Evolutionary conservation across 2,113 vertebrate genomes (phyloP).

Genomic region (Triplophysa siluroides): DNA sequence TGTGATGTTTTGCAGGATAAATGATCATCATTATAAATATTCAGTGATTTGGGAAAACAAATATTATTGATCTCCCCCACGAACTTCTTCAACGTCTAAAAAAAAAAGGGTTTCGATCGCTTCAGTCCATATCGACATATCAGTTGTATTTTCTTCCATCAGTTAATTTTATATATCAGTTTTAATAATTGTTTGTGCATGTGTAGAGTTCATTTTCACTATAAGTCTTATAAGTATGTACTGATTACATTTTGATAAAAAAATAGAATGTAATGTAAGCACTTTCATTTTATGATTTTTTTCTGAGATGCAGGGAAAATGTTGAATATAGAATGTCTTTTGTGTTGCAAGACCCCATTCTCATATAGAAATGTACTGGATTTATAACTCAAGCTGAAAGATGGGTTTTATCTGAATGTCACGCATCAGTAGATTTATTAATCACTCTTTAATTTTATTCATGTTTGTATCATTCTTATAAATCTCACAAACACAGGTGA

Average conservation of each 20-base stretch:
- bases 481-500: no score
- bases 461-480: no score
- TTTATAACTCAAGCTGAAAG: no score
- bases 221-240: slow-evolving; percentile 1
- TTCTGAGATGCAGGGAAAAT: not conserved
- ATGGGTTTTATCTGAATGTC: not conserved
- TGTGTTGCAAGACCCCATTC: no score
- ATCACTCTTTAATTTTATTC: no score
- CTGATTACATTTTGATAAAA: not conserved
- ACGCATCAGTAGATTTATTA: not conserved
- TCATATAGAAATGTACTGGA: no score
- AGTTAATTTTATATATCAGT: not conserved
- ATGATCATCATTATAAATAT: not conserved
- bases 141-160: not conserved
- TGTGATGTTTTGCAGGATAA: not conserved
- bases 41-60: not conserved
- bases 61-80: not conserved
- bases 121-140: not conserved
- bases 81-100: not conserved
- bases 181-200: not conserved
- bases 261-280: slow-evolving; percentile 2
- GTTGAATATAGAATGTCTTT: not conserved
- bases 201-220: not conserved
- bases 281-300: not conserved
- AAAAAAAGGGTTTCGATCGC: not conserved